A percentile compares a stretch with the other conserved stretches of the same genome.
Evolutionary conservation across 2,113 vertebrate species (phyloP).

Genomic region (Cyanistes caeruleus): DNA sequence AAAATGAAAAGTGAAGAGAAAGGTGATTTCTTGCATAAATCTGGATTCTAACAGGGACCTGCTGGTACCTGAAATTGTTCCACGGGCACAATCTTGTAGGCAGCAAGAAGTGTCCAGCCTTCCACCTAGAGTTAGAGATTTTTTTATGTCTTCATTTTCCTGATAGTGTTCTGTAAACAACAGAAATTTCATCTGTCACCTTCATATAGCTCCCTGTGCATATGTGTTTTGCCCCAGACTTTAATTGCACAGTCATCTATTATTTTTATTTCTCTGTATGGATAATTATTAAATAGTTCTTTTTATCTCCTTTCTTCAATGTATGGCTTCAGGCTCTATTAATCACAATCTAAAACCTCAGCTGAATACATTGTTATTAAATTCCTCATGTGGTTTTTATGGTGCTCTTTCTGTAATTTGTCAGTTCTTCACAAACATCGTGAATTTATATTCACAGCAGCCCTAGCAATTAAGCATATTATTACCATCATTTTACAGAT

Average conservation of each 20-base stretch:
- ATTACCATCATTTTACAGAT: conserved; percentile 54
- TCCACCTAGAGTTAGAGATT: neutral
- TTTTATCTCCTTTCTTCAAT: conserved; percentile 33
- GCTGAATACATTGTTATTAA: conserved; percentile 38
- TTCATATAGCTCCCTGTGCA: neutral
- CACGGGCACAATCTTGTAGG: neutral
- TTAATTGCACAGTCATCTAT: conserved; percentile 9
- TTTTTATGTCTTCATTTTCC: neutral
- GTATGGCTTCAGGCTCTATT: neutral
- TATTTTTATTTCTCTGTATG: conserved; percentile 43
- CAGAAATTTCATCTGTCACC: neutral
- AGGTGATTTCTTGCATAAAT: neutral
- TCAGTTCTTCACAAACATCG: conserved; percentile 35
- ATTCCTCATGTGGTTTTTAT: conserved; percentile 33
- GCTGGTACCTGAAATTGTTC: neutral
- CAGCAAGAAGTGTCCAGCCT: neutral
- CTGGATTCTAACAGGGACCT: neutral
- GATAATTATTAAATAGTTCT: conserved; percentile 45
- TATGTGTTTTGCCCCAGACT: neutral
- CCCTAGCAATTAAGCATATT: conserved; percentile 43
- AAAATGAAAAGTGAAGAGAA: neutral
- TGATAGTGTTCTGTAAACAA: neutral
- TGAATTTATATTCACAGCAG: conserved; percentile 59
- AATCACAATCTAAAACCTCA: conserved; percentile 35
- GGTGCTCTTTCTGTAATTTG: conserved; percentile 27